These are phyloP conservation scores for Dendroctonus ponderosae DNA, from an alignment of 1,140 invertebrate genomes.

Conservation along the genomic window DNA sequence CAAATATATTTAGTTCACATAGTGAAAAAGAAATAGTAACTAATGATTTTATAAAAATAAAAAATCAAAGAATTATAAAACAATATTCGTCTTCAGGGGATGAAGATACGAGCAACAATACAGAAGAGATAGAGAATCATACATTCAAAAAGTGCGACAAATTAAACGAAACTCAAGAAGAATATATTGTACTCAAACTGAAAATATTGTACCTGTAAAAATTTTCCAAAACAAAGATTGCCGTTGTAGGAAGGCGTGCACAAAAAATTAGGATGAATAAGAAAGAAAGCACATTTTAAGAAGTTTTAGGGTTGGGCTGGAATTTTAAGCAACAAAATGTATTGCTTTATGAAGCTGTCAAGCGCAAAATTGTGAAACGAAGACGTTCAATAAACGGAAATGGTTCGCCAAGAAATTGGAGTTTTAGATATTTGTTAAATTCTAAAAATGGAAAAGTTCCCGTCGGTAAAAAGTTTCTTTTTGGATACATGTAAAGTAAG, in stretches of 20 bases:
- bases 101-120: too few species aligned
- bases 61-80: too few species aligned
- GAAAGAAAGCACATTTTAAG: not conserved
- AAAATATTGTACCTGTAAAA: too few species aligned
- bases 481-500: not conserved
- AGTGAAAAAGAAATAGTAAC: too few species aligned
- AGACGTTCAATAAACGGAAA: not conserved
- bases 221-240: too few species aligned
- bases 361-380: not conserved
- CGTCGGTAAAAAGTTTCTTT: not conserved
- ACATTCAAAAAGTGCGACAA: too few species aligned
- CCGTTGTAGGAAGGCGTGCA: not conserved
- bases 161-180: too few species aligned
- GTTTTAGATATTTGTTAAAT: slow-evolving; percentile 3
- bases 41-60: too few species aligned
- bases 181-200: too few species aligned
- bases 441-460: not conserved
- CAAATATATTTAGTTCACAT: too few species aligned
- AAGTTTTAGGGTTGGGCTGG: not conserved
- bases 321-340: slow-evolving; percentile 1
- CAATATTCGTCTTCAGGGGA: too few species aligned
- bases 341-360: not conserved
- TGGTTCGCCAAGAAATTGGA: not conserved
- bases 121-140: too few species aligned
- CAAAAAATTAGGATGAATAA: not conserved